phyloP scores from a whole-genome alignment of 2,113 vertebrate genomes.

The Talpa occidentalis region DNA sequence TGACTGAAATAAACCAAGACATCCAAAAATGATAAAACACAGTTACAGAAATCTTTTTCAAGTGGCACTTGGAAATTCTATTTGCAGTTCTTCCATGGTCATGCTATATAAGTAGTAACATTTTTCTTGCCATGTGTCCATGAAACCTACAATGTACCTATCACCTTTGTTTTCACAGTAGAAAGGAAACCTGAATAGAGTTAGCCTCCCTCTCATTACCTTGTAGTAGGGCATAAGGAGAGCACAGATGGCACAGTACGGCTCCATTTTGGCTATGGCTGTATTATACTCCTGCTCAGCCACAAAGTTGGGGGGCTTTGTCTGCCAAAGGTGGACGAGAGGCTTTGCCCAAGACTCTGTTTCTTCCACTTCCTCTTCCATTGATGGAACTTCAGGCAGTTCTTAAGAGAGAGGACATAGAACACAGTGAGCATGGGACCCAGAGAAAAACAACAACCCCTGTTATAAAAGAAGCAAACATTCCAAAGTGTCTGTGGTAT shows the following conservation, averaged over 20 bases:
- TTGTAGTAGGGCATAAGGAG: slow-evolving; percentile 96
- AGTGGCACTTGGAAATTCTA: not conserved
- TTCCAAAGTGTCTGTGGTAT: not conserved
- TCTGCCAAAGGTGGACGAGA: slow-evolving; percentile 95
- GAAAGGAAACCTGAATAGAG: not conserved
- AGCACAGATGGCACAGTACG: slow-evolving; percentile 95
- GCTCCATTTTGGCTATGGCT: slow-evolving; percentile 88
- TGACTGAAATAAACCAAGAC: not conserved
- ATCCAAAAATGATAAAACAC: not conserved
- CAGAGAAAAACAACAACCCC: not conserved
- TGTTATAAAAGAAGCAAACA: not conserved
- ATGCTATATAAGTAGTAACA: not conserved
- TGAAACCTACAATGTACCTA: not conserved
- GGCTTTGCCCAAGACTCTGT: slow-evolving; percentile 95
- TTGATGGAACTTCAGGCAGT: slow-evolving; percentile 85
- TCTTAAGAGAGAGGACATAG: slow-evolving; percentile 85
- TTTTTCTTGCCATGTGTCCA: not conserved
- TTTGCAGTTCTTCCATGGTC: not conserved
- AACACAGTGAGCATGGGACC: slow-evolving; percentile 2
- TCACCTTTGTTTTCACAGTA: not conserved
- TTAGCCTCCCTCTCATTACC: slow-evolving; percentile 83
- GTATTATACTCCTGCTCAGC: slow-evolving; percentile 95
- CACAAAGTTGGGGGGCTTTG: slow-evolving; percentile 88
- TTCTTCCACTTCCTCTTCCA: slow-evolving; percentile 91
- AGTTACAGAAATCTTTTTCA: not conserved